Percentiles rank a stretch among this genome's conserved stretches.
Conservation (phyloP, 2,113 vertebrate genomes). For the Melanerpes formicivorus region DNA sequence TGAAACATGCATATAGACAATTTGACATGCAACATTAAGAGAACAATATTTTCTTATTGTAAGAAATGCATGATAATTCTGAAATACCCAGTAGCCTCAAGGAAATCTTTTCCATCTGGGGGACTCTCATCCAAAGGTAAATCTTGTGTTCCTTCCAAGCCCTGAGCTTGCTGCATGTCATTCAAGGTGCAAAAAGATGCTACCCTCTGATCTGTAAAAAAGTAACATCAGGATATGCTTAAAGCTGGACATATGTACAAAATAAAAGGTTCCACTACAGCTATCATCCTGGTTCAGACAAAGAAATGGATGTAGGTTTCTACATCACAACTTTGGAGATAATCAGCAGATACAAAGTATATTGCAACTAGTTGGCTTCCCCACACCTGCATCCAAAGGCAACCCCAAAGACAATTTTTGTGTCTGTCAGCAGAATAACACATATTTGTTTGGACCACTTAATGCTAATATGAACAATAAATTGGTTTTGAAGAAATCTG, state of each 20-base stretch:
- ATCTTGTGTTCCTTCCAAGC: constrained; percentile 84
- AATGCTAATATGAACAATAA: constrained; percentile 15
- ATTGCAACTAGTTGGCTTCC: constrained; percentile 44
- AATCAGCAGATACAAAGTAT: constrained; percentile 33
- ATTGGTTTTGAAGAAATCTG: constrained; percentile 22
- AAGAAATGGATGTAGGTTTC: neutral
- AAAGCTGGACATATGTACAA: neutral
- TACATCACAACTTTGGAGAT: constrained; percentile 31
- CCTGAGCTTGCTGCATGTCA: constrained; percentile 86
- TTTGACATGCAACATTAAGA: neutral
- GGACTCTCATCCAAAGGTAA: constrained; percentile 84
- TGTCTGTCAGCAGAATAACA: neutral
- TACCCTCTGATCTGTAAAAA: constrained; percentile 89
- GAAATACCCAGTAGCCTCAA: constrained; percentile 80
- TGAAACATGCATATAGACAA: neutral
- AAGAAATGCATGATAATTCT: neutral
- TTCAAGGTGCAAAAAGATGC: constrained; percentile 93
- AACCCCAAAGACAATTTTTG: constrained; percentile 5
- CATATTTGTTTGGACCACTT: constrained; percentile 15
- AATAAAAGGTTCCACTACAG: constrained; percentile 26
- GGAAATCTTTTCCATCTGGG: constrained; percentile 82
- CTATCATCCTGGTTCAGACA: neutral
- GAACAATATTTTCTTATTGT: neutral
- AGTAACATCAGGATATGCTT: neutral
- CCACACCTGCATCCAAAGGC: constrained; percentile 58